Conservation (phyloP, 2,797 vertebrate genomes). For the Capromys pilorides region DNA sequence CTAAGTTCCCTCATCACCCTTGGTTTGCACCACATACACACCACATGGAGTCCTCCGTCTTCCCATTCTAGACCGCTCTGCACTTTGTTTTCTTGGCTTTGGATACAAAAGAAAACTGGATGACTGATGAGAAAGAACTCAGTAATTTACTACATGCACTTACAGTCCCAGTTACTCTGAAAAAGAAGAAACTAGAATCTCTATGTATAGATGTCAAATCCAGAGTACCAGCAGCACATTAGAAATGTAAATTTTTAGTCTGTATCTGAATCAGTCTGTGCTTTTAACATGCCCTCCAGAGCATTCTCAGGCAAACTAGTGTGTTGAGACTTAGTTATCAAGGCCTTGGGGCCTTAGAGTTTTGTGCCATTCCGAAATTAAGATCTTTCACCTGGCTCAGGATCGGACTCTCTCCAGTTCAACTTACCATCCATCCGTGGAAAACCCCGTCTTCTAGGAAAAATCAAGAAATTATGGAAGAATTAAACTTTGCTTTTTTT, state of each 20-base stretch:
- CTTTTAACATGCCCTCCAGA: background rate
- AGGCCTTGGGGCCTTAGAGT: background rate
- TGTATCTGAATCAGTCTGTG: background rate
- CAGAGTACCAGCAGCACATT: background rate
- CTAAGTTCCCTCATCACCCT: background rate
- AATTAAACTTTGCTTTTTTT: slow-evolving; percentile 9
- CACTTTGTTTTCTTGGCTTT: background rate
- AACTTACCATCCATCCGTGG: background rate
- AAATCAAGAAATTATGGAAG: background rate
- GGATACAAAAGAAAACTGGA: background rate
- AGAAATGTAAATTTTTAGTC: background rate
- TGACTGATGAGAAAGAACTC: background rate
- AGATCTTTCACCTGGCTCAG: background rate
- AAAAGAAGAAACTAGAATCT: background rate
- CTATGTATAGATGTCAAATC: background rate
- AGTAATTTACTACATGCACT: background rate
- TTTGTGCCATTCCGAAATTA: background rate
- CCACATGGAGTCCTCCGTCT: background rate
- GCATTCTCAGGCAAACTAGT: background rate
- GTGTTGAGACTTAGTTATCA: background rate
- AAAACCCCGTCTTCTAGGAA: background rate
- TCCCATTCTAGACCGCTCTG: background rate
- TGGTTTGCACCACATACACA: background rate
- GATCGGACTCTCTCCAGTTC: background rate
- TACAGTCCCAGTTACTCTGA: background rate